Percentiles rank a stretch among this genome's conserved stretches.
Evolutionary conservation across 1,140 invertebrate species (phyloP).

Genomic region (Schlechtendalia chinensis): DNA sequence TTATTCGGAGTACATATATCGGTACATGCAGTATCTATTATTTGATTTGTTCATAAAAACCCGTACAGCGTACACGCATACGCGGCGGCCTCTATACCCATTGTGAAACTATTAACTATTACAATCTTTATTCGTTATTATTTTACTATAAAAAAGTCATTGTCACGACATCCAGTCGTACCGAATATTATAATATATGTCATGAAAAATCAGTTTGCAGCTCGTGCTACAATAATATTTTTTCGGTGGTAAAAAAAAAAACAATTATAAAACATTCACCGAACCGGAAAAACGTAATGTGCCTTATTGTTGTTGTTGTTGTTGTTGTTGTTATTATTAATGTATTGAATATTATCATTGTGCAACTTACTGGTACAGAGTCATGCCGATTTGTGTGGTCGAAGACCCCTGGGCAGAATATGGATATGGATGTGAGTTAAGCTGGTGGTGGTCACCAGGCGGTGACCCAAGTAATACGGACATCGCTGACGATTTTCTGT

Average conservation of each 20-base stretch:
- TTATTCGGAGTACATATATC: too few species aligned
- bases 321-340: background rate
- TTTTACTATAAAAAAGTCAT: too few species aligned
- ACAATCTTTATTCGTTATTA: too few species aligned
- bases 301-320: background rate
- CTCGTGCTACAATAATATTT: background rate
- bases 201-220: background rate
- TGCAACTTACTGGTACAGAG: conserved; percentile 72
- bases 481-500: conserved; percentile 60
- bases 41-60: too few species aligned
- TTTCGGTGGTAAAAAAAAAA: background rate
- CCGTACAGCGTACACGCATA: too few species aligned
- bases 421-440: conserved; percentile 36
- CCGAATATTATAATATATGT: too few species aligned
- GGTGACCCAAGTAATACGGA: conserved; percentile 56
- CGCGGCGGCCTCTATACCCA: too few species aligned
- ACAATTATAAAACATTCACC: background rate
- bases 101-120: too few species aligned
- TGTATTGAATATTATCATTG: background rate
- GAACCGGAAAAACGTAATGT: background rate
- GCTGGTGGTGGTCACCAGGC: conserved; percentile 32
- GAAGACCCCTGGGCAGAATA: conserved; percentile 24
- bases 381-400: conserved; percentile 62
- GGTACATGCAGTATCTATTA: too few species aligned
- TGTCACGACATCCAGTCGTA: too few species aligned